phyloP scores from a whole-genome alignment of 2,888 invertebrate species.

The Vesta saturnalis region DNA sequence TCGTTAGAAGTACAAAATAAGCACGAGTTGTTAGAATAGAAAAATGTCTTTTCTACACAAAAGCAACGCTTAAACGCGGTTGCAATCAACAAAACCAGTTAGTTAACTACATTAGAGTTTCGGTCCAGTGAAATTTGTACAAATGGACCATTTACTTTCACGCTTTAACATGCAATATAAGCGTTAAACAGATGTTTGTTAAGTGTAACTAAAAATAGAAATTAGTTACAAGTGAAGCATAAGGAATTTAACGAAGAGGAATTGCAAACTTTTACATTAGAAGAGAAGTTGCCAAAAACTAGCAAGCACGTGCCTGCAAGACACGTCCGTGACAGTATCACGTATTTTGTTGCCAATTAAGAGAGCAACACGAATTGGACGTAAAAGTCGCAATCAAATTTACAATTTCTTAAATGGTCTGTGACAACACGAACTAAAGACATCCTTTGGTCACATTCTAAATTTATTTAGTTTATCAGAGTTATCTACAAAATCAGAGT shows the following conservation, averaged over 20 bases:
- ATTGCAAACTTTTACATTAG: constrained; percentile 20
- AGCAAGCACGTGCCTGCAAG: constrained; percentile 24
- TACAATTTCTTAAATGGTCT: constrained; percentile 31
- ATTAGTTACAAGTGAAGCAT: background rate
- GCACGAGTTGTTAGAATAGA: background rate
- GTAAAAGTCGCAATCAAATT: constrained; percentile 26
- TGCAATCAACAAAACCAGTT: constrained; percentile 17
- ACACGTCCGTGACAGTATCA: constrained; percentile 33
- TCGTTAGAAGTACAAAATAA: background rate
- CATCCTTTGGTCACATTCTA: constrained; percentile 7
- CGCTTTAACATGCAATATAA: constrained; percentile 36
- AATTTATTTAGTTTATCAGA: constrained; percentile 12
- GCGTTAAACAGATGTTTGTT: constrained; percentile 39
- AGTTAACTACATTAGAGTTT: constrained; percentile 17
- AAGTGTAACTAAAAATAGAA: constrained; percentile 19
- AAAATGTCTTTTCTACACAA: background rate
- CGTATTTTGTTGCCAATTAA: constrained; percentile 35
- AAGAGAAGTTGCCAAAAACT: constrained; percentile 18
- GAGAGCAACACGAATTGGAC: constrained; percentile 19
- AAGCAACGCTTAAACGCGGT: constrained; percentile 8
- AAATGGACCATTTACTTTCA: constrained; percentile 40
- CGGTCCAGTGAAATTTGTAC: constrained; percentile 35
- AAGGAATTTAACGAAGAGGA: constrained; percentile 25
- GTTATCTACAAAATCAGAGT: constrained; percentile 1
- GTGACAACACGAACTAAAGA: constrained; percentile 21